Percentiles rank a stretch among this genome's conserved stretches.
These are phyloP conservation scores for Bombus balteatus DNA, from an alignment of 1,140 invertebrate species.

Conservation along the genomic window DNA sequence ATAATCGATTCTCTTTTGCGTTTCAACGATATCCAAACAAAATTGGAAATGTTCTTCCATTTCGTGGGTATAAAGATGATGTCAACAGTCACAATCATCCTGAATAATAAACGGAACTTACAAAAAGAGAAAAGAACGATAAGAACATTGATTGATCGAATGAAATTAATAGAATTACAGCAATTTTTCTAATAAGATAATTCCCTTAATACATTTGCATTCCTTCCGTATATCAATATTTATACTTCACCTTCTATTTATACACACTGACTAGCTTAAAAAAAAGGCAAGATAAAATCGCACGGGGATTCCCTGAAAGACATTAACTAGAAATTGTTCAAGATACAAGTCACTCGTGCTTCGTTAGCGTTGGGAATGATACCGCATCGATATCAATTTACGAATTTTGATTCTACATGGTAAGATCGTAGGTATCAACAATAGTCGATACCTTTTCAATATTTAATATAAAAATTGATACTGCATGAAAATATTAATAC, in stretches of 20 bases:
- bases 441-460: background rate
- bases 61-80: too few species aligned
- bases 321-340: background rate
- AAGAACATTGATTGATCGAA: too few species aligned
- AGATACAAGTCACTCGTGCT: background rate
- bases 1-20: background rate
- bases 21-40: too few species aligned
- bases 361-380: background rate
- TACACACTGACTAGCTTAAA: background rate
- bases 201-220: background rate
- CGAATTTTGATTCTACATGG: background rate
- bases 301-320: background rate
- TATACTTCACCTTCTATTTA: conserved; percentile 4
- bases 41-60: background rate
- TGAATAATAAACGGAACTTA: too few species aligned
- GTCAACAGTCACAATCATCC: too few species aligned
- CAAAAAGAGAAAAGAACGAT: too few species aligned
- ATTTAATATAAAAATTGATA: background rate
- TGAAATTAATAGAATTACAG: too few species aligned
- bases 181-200: background rate
- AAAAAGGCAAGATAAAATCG: background rate
- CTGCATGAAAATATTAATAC: too few species aligned
- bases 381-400: background rate
- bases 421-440: too few species aligned
- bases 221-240: background rate